Evolutionary conservation across 2,797 vertebrate genomes (phyloP), one percentile per base, ranked within the genome.

Genomic region (Characodon lateralis): DNA sequence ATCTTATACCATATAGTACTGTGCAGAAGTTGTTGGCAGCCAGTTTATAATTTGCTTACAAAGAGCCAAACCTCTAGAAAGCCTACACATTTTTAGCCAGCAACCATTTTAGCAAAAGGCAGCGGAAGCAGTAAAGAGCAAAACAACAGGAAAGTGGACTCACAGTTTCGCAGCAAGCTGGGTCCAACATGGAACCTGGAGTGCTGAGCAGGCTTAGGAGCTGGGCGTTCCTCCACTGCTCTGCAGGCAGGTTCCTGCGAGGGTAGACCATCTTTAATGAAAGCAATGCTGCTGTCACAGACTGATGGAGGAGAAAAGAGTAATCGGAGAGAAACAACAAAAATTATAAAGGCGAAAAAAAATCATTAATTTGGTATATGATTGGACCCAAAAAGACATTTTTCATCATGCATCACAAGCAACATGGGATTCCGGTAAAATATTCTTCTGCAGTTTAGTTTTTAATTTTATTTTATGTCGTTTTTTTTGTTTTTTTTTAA

Each of bases 191-290:
- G 93, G 91, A 16, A 4, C 95, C 94, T 0, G 97, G 90, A 0
- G 88, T 82, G 18, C 95, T 94, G 51, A 97, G 95, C 78, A 99
- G 93, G 84, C 96, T 97, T 71, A 99, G 96, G 53, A 99, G 96
- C 84, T 99, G 98, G 85, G 96, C 96, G 0, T 88, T 92, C 2
- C 97, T 96, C 97, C 98, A 99, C 74, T 97, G 96, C 56, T 98
- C 98, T 0, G 96, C 96, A 0, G 95, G 93, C 35, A 97, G 95
- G 86, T 96, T 98, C 87, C 98, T 95, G 85, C 97, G 95, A 18
- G 89, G 94, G 75, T 97, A 98, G 73, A 97, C 90, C 82, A 89
- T 92, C 68, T 91, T 92, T 71, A 99, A 89, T 1, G 98, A 98
- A 72, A 98, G 94, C 74, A 99, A 88, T 0, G 98, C 97, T 0